Percentiles rank a stretch among this genome's conserved stretches.
phyloP scores from a whole-genome alignment of 2,888 invertebrate genomes.

The Drosophila macrothrix region DNA sequence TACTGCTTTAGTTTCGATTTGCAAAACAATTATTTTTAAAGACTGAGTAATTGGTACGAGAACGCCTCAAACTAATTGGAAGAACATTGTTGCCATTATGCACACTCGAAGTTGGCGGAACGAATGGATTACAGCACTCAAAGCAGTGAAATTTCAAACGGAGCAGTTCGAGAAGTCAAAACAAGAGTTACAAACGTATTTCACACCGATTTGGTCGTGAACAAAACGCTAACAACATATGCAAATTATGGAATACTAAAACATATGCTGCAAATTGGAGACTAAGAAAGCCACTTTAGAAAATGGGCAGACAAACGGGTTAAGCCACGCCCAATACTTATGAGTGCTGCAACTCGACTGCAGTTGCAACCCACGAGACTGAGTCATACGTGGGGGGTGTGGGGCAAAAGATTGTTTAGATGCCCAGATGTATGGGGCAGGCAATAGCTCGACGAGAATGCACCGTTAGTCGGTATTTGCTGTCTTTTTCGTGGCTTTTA shows the following conservation, averaged over 20 bases:
- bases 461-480: conserved; percentile 44
- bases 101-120: conserved; percentile 5
- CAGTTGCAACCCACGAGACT: conserved; percentile 21
- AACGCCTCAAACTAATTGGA: conserved; percentile 4
- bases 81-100: conserved; percentile 1
- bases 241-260: background rate
- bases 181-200: conserved; percentile 1
- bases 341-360: background rate
- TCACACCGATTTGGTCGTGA: background rate
- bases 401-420: conserved; percentile 26
- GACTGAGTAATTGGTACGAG: background rate
- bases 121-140: conserved; percentile 28
- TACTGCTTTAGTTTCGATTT: background rate
- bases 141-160: conserved; percentile 4
- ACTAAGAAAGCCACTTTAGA: background rate
- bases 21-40: background rate
- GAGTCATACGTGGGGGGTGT: conserved; percentile 26
- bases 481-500: conserved; percentile 35
- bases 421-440: conserved; percentile 15
- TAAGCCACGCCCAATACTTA: conserved; percentile 17
- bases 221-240: background rate
- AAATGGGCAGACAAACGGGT: conserved; percentile 2
- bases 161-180: background rate
- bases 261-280: background rate
- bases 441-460: conserved; percentile 30